A percentile compares a stretch with the other conserved stretches of the same genome.
Conservation (phyloP, 2,113 vertebrate species). For the Plectropomus leopardus region DNA sequence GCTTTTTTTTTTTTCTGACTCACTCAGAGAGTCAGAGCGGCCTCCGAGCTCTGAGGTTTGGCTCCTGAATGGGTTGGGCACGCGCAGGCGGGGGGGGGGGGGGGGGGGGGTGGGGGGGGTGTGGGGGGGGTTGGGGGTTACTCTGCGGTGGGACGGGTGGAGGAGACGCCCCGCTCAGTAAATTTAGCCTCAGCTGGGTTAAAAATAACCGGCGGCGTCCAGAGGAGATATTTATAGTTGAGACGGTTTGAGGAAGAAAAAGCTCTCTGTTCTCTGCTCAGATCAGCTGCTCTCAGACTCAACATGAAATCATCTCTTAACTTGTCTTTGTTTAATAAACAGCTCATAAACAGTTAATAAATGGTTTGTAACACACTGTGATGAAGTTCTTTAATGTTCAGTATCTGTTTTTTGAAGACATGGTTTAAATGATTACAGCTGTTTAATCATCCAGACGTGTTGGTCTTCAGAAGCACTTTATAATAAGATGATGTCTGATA, state of each 20-base stretch:
- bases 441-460: too few species aligned
- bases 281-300: background rate
- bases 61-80: too few species aligned
- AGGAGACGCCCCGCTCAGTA: constrained; percentile 50
- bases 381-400: too few species aligned
- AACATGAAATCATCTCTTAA: too few species aligned
- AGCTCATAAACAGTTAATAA: too few species aligned
- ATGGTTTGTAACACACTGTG: too few species aligned
- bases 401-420: too few species aligned
- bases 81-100: constrained; percentile 2
- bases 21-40: background rate
- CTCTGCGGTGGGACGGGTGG: constrained; percentile 39
- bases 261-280: background rate
- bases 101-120: background rate
- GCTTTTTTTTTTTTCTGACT: too few species aligned
- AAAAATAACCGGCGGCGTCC: constrained; percentile 57
- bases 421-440: too few species aligned
- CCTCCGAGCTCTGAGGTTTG: constrained; percentile 26
- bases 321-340: too few species aligned
- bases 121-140: background rate
- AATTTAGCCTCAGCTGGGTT: constrained; percentile 62
- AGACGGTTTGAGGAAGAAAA: constrained; percentile 8
- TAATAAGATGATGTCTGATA: too few species aligned
- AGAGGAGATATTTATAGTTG: constrained; percentile 57
- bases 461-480: too few species aligned